These are phyloP conservation scores for Urechis unicinctus DNA, from an alignment of 2,888 invertebrate genomes.

Conservation along the genomic window DNA sequence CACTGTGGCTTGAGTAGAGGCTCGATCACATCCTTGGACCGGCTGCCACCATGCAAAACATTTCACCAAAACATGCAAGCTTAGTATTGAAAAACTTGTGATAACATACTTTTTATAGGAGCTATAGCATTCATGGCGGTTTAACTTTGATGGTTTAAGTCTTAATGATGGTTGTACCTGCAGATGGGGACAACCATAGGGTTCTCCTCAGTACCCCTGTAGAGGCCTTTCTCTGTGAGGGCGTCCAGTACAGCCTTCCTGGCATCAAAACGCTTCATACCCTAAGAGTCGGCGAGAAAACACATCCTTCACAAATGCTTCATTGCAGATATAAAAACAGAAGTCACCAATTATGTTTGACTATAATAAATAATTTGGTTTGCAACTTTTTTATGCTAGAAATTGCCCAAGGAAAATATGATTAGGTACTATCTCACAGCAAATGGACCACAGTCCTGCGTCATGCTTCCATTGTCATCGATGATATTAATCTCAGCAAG, in stretches of 20 bases:
- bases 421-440: slow-evolving; percentile 54
- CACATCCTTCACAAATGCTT: not conserved
- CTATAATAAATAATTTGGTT: not conserved
- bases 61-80: not conserved
- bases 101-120: not conserved
- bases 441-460: slow-evolving; percentile 72
- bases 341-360: not conserved
- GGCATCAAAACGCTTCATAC: slow-evolving; percentile 86
- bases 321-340: not conserved
- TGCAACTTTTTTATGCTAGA: not conserved
- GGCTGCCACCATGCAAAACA: slow-evolving; percentile 54
- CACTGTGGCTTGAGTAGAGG: slow-evolving; percentile 94
- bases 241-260: slow-evolving; percentile 73
- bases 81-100: not conserved
- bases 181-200: slow-evolving; percentile 91
- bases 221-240: slow-evolving; percentile 67
- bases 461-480: slow-evolving; percentile 81
- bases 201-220: slow-evolving; percentile 76
- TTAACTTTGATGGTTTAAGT: not conserved
- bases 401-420: not conserved
- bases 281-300: slow-evolving; percentile 55
- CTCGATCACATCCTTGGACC: slow-evolving; percentile 96
- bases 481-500: slow-evolving; percentile 83
- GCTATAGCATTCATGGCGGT: not conserved
- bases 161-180: slow-evolving; percentile 39